phyloP scores from a whole-genome alignment of 2,888 invertebrate species.

The Sisyra terminalis region DNA sequence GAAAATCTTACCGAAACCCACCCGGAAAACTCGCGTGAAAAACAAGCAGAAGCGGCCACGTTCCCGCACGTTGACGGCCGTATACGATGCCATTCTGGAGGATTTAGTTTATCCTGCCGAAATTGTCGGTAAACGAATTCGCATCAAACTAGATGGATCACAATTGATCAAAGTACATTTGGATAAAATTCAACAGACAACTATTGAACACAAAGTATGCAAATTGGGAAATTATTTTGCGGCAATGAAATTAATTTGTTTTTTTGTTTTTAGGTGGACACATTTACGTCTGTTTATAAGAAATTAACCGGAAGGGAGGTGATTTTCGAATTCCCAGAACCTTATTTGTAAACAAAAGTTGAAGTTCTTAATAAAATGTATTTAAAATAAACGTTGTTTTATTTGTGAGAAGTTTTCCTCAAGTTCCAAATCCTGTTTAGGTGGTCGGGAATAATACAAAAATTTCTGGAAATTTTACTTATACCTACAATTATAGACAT shows the following conservation, averaged over 20 bases:
- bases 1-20: slow-evolving; percentile 95
- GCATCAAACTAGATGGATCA: slow-evolving; percentile 90
- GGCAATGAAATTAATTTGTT: slow-evolving; percentile 7
- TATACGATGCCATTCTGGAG: slow-evolving; percentile 93
- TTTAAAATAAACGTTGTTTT: neutral
- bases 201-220: slow-evolving; percentile 94
- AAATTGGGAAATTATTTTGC: neutral
- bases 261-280: slow-evolving; percentile 68
- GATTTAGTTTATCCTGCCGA: slow-evolving; percentile 98
- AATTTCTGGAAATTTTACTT: too few relatives aligned
- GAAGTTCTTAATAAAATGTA: slow-evolving; percentile 5
- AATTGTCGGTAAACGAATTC: slow-evolving; percentile 95
- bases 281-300: slow-evolving; percentile 97
- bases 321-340: slow-evolving; percentile 97
- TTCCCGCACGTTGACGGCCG: slow-evolving; percentile 84
- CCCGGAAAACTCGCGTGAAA: slow-evolving; percentile 75
- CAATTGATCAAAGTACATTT: slow-evolving; percentile 95
- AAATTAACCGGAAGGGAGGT: slow-evolving; percentile 98
- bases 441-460: too few relatives aligned
- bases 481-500: too few relatives aligned
- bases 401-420: neutral
- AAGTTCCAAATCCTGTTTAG: too few relatives aligned
- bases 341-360: slow-evolving; percentile 57
- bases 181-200: slow-evolving; percentile 96
- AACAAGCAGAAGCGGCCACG: slow-evolving; percentile 63